Conservation (phyloP, 1,140 invertebrate genomes). For the Galleria mellonella region DNA sequence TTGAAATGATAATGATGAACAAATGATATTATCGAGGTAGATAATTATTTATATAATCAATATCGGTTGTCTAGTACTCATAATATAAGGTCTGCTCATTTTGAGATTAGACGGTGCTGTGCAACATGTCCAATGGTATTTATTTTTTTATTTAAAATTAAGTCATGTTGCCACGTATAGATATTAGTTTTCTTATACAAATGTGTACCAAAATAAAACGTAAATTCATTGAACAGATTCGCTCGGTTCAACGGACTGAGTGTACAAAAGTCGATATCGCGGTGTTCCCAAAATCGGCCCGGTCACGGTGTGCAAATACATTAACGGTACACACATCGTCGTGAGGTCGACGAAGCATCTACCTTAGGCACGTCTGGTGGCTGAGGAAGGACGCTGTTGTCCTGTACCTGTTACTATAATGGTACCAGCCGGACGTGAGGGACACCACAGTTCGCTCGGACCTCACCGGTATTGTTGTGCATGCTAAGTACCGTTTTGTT, state of each 20-base stretch:
- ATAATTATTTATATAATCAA: too few species aligned
- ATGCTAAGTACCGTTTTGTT: conserved; percentile 20
- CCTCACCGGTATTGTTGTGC: conserved; percentile 39
- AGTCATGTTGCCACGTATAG: too few species aligned
- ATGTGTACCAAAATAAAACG: too few species aligned
- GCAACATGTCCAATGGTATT: too few species aligned
- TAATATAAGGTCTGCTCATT: too few species aligned
- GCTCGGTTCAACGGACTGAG: conserved; percentile 37
- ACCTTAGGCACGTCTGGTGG: conserved; percentile 30
- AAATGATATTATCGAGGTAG: too few species aligned
- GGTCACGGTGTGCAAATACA: conserved; percentile 51
- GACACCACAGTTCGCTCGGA: conserved; percentile 48
- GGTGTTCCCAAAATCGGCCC: conserved; percentile 26
- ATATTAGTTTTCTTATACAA: too few species aligned
- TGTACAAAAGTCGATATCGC: conserved; percentile 30
- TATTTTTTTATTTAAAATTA: too few species aligned
- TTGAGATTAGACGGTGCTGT: too few species aligned
- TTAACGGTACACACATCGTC: conserved; percentile 29
- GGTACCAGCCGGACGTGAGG: conserved; percentile 38
- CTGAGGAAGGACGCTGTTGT: conserved; percentile 51
- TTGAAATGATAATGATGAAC: too few species aligned
- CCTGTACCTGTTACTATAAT: conserved; percentile 18
- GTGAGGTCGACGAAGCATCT: conserved; percentile 16
- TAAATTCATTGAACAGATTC: too few species aligned
- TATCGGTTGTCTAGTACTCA: too few species aligned